phyloP scores from a whole-genome alignment of 2,113 vertebrate genomes.

The Microcebus murinus region DNA sequence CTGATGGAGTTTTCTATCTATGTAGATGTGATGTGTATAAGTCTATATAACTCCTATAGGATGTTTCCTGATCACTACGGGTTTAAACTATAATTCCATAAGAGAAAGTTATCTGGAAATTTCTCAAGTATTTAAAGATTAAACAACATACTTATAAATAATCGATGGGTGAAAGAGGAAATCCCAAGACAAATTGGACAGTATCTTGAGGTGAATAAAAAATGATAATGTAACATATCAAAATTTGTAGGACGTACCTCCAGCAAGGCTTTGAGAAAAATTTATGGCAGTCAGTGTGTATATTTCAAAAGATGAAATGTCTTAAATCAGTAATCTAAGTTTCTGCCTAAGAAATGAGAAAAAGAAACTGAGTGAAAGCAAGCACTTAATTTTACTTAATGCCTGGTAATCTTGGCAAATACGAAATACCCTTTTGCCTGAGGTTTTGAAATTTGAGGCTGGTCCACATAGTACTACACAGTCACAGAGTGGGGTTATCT shows the following conservation, averaged over 20 bases:
- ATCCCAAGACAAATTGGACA: neutral
- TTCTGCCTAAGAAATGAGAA: neutral
- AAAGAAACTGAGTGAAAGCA: neutral
- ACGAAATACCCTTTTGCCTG: neutral
- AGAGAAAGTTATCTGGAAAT: neutral
- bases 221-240: neutral
- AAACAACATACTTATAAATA: neutral
- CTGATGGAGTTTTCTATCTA: neutral
- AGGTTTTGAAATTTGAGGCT: neutral
- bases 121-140: neutral
- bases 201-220: neutral
- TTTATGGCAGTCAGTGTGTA: neutral
- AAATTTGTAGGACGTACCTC: neutral
- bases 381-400: neutral
- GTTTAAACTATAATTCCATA: constrained; percentile 19
- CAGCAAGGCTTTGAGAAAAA: neutral
- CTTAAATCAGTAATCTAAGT: neutral
- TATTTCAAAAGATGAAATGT: neutral
- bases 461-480: neutral
- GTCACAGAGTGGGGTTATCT: neutral
- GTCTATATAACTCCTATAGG: neutral
- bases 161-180: neutral
- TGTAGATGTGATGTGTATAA: neutral
- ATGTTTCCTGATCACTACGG: neutral
- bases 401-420: neutral